A percentile compares a stretch with the other conserved stretches of the same genome.
phyloP scores from a whole-genome alignment of 2,888 invertebrate genomes.

The Sphecodes monilicornis region DNA sequence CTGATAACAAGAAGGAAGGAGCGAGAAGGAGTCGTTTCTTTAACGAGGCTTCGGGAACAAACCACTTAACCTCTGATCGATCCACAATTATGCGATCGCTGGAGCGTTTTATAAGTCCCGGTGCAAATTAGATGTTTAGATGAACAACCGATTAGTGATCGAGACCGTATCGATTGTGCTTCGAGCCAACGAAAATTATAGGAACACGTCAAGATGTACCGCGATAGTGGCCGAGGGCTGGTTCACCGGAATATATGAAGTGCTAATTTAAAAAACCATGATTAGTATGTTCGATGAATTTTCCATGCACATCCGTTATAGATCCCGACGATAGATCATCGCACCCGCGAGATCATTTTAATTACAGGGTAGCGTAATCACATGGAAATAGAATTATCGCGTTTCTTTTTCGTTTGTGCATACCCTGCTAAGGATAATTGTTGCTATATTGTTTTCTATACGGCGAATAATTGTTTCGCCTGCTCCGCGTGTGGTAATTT shows the following conservation, averaged over 20 bases:
- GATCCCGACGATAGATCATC: conserved; percentile 25
- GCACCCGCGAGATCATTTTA: conserved; percentile 36
- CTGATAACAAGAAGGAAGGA: background rate
- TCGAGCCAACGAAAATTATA: conserved; percentile 40
- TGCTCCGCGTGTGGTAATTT: background rate
- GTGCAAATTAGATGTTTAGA: conserved; percentile 33
- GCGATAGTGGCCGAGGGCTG: conserved; percentile 7
- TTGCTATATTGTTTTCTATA: background rate
- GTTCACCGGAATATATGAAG: conserved; percentile 33
- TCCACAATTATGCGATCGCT: conserved; percentile 32
- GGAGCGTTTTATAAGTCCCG: conserved; percentile 35
- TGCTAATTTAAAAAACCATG: conserved; percentile 50
- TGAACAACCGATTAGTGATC: conserved; percentile 39
- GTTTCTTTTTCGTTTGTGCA: background rate
- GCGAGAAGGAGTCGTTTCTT: background rate
- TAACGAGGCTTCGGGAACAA: conserved; percentile 26
- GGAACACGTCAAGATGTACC: conserved; percentile 34
- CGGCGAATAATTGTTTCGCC: conserved; percentile 38
- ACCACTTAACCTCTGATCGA: conserved; percentile 53
- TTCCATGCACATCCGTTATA: conserved; percentile 20
- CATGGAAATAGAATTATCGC: conserved; percentile 57
- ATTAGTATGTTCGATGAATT: conserved; percentile 44
- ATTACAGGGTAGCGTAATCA: conserved; percentile 33
- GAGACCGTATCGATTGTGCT: conserved; percentile 24
- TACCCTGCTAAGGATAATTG: background rate